Conservation (phyloP, 35 echinoderm and acorn worm genomes). For the Anneissia japonica region DNA sequence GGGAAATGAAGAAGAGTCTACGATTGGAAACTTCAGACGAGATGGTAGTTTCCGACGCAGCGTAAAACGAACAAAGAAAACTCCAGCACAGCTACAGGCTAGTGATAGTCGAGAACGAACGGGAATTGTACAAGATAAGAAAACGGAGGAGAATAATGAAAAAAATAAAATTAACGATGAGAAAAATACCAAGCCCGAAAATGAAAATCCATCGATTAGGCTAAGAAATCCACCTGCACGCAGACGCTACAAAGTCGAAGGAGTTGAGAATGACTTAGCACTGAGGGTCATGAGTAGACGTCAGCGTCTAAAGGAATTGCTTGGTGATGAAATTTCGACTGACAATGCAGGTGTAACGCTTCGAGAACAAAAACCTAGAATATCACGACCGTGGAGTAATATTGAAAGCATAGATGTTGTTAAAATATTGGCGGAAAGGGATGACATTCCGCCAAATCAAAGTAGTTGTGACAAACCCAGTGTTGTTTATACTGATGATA, state of each 20-base stretch:
- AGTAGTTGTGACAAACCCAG: neutral
- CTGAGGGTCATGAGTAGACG: neutral
- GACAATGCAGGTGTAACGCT: neutral
- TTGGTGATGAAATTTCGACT: neutral
- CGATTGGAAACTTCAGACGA: slow-evolving; percentile 31
- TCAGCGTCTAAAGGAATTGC: neutral
- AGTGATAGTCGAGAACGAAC: neutral
- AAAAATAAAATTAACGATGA: slow-evolving; percentile 7
- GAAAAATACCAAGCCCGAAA: slow-evolving; percentile 15
- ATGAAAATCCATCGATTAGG: slow-evolving; percentile 9
- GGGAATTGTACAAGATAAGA: neutral
- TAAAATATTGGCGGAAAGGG: neutral
- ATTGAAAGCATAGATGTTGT: slow-evolving; percentile 6
- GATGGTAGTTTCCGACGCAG: slow-evolving; percentile 63
- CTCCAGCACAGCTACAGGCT: neutral
- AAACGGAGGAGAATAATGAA: slow-evolving; percentile 3
- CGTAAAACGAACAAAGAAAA: neutral
- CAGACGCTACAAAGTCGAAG: slow-evolving; percentile 8
- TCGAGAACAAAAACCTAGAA: neutral
- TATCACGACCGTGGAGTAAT: slow-evolving; percentile 6
- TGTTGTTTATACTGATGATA: neutral
- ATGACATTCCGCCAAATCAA: neutral
- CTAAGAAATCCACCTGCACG: neutral
- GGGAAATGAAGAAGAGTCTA: slow-evolving; percentile 39
- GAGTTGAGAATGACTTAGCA: neutral